Conservation (phyloP, 2,797 vertebrate genomes). For the Pipistrellus pipistrellus region DNA sequence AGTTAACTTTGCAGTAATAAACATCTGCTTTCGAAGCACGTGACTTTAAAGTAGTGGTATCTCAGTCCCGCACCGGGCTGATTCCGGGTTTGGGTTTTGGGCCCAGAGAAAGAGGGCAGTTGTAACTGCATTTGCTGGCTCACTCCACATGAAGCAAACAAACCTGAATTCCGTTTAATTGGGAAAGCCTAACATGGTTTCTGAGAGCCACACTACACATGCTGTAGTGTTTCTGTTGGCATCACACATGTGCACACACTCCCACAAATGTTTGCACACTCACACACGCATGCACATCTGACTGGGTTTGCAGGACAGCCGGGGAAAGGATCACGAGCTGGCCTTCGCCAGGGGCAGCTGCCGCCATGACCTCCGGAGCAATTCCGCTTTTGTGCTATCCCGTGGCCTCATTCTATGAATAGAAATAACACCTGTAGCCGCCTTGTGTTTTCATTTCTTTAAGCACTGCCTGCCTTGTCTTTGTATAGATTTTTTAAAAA, state of each 20-base stretch:
- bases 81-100: background rate
- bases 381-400: background rate
- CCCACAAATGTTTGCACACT: fast-evolving
- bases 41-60: background rate
- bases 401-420: background rate
- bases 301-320: background rate
- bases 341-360: background rate
- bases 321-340: background rate
- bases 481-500: background rate
- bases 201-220: background rate
- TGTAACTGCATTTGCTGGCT: background rate
- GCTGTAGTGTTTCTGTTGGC: background rate
- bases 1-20: background rate
- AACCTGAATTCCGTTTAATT: background rate
- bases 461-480: too few species aligned
- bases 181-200: fast-evolving
- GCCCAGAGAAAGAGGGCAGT: background rate
- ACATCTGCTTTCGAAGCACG: background rate
- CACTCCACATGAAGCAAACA: background rate
- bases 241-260: fast-evolving
- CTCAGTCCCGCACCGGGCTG: background rate
- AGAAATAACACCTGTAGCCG: background rate
- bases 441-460: background rate
- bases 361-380: background rate
- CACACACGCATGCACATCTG: background rate